Evolutionary conservation across 2,113 vertebrate species (phyloP).

Genomic region (Apaloderma vittatum): DNA sequence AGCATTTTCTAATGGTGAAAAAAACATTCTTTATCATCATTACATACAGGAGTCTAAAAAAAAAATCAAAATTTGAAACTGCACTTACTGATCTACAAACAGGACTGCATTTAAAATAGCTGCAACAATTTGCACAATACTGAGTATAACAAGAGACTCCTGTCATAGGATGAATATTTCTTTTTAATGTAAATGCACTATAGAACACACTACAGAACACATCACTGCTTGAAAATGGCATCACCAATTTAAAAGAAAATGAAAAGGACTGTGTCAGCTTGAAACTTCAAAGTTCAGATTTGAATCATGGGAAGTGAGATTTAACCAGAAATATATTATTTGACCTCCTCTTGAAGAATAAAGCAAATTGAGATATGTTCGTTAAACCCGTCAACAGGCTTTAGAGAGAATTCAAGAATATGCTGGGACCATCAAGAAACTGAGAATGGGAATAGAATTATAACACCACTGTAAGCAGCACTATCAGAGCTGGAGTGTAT

Average conservation of each 20-base stretch:
- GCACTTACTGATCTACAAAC: not conserved
- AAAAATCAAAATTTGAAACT: not conserved
- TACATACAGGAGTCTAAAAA: not conserved
- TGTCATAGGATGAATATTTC: not conserved
- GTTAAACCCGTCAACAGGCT: not conserved
- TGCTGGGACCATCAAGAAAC: not conserved
- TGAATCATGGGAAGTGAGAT: not conserved
- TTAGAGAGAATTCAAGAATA: not conserved
- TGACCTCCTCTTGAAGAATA: not conserved
- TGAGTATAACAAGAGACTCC: not conserved
- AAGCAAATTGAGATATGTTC: not conserved
- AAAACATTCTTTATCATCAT: not conserved
- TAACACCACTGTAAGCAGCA: not conserved
- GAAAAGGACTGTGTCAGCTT: not conserved
- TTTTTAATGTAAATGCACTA: not conserved
- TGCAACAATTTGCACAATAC: not conserved
- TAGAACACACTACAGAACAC: not conserved
- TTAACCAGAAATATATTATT: not conserved
- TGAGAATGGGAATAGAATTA: not conserved
- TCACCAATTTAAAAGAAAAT: not conserved
- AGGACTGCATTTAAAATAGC: not conserved
- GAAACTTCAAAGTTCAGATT: not conserved
- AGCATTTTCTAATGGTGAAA: not conserved
- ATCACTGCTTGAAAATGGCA: not conserved
- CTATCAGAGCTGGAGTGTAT: not conserved